Conservation (phyloP, 2,888 invertebrate genomes). For the Stenotaenia linearis region DNA sequence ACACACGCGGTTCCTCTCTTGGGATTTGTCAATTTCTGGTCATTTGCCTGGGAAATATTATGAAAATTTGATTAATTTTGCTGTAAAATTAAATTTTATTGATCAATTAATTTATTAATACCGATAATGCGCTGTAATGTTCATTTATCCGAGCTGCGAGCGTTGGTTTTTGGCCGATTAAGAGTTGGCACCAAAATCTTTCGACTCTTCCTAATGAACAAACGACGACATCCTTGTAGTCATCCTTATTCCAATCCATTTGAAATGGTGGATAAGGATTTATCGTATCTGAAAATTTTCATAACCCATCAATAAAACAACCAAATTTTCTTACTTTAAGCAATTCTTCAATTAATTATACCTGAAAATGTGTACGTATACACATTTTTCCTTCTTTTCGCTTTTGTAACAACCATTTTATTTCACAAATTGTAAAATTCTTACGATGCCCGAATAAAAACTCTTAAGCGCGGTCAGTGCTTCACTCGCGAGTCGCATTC, state of each 20-base stretch:
- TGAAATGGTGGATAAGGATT: neutral
- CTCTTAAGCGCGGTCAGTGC: no score
- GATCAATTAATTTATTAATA: neutral
- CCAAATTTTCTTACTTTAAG: no score
- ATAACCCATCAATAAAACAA: no score
- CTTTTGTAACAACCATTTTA: neutral
- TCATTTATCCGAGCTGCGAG: neutral
- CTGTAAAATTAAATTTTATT: neutral
- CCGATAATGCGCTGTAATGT: neutral
- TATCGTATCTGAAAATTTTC: neutral
- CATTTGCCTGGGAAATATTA: no score
- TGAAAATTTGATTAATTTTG: no score
- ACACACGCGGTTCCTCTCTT: slow-evolving; percentile 8
- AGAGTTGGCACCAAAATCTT: slow-evolving; percentile 11
- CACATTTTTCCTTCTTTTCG: neutral
- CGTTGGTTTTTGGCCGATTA: neutral
- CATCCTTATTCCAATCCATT: neutral
- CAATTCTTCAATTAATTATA: neutral
- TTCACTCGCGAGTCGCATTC: no score
- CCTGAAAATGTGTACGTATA: neutral
- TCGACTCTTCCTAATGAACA: neutral
- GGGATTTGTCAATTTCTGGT: slow-evolving; percentile 1
- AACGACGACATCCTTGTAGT: slow-evolving; percentile 11
- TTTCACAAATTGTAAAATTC: neutral
- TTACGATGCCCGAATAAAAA: neutral